Conservation (phyloP, 2,888 invertebrate species). For the Nomada lathburiana region DNA sequence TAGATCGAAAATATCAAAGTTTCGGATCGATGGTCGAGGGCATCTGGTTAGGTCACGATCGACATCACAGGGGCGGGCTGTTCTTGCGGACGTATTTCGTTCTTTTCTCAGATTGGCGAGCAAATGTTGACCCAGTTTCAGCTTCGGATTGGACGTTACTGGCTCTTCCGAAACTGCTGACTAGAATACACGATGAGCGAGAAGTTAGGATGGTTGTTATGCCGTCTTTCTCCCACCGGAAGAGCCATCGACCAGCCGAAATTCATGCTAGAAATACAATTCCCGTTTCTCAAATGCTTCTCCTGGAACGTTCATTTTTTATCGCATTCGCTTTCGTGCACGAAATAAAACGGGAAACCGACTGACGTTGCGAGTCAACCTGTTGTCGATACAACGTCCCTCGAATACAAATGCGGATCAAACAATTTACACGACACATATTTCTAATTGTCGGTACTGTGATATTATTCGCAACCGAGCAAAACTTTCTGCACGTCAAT, state of each 20-base stretch:
- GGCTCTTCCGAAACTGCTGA: conserved; percentile 72
- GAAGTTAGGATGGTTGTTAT: conserved; percentile 60
- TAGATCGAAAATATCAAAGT: conserved; percentile 35
- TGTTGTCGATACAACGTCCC: conserved; percentile 13
- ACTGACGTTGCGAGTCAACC: conserved; percentile 4
- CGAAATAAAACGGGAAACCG: neutral
- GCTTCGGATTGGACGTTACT: conserved; percentile 67
- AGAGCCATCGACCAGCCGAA: conserved; percentile 42
- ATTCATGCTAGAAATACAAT: conserved; percentile 49
- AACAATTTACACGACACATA: neutral
- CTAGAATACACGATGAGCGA: conserved; percentile 70
- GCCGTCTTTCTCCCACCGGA: conserved; percentile 49
- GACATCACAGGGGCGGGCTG: conserved; percentile 38
- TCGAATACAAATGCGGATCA: too few relatives aligned
- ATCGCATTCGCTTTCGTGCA: conserved; percentile 11
- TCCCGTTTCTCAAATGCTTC: conserved; percentile 24
- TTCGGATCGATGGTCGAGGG: conserved; percentile 19
- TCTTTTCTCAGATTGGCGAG: conserved; percentile 70
- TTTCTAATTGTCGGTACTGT: neutral
- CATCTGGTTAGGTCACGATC: conserved; percentile 33
- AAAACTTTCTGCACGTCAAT: too few relatives aligned
- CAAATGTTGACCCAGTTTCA: conserved; percentile 70
- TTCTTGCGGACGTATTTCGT: conserved; percentile 68
- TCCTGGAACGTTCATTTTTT: conserved; percentile 29
- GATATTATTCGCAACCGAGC: neutral